Conservation (phyloP, 2,888 invertebrate genomes). For the Muschampia plurimacula region DNA sequence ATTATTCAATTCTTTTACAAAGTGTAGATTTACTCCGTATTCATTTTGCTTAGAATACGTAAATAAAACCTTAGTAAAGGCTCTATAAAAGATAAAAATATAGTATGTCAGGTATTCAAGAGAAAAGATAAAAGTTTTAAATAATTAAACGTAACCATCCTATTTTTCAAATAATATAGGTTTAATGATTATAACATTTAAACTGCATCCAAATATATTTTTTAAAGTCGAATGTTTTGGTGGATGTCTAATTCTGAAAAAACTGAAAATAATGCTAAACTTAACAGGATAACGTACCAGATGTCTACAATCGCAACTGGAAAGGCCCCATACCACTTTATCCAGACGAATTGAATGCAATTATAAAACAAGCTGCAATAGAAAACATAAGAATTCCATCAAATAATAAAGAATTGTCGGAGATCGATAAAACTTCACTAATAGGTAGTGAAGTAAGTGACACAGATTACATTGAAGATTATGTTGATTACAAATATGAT, state of each 20-base stretch:
- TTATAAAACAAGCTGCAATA: conserved; percentile 57
- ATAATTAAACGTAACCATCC: too few relatives aligned
- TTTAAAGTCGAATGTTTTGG: too few relatives aligned
- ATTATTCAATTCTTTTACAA: neutral
- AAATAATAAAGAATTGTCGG: conserved; percentile 46
- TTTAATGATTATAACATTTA: too few relatives aligned
- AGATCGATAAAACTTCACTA: conserved; percentile 45
- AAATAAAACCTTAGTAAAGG: too few relatives aligned
- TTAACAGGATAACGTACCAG: conserved; percentile 35
- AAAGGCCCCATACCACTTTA: conserved; percentile 70
- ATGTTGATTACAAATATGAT: conserved; percentile 59
- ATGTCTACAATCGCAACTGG: conserved; percentile 65
- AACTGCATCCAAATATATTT: too few relatives aligned
- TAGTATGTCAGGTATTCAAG: too few relatives aligned
- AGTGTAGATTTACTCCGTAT: too few relatives aligned
- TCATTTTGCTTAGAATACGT: too few relatives aligned
- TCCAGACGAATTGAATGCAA: conserved; percentile 65
- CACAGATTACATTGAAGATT: conserved; percentile 67
- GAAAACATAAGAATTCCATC: conserved; percentile 50
- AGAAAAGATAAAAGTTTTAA: too few relatives aligned
- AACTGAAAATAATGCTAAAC: neutral
- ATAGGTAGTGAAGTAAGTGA: conserved; percentile 53
- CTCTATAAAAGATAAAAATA: too few relatives aligned
- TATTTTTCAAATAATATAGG: too few relatives aligned
- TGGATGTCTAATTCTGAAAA: neutral